A percentile compares a stretch with the other conserved stretches of the same genome.
These are phyloP conservation scores for Trichosurus vulpecula DNA, from an alignment of 2,797 vertebrate species.

Conservation along the genomic window DNA sequence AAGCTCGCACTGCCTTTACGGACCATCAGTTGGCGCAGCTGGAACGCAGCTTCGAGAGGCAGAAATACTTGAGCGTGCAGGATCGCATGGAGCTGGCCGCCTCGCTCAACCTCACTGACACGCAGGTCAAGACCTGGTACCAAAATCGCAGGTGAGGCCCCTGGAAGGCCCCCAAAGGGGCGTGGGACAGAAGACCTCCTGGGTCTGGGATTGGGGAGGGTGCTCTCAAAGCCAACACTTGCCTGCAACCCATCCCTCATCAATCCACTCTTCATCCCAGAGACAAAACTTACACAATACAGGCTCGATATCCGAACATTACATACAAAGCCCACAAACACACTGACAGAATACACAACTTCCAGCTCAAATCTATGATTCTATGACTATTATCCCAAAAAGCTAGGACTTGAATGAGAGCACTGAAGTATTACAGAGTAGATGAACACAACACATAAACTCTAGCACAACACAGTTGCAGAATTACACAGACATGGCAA, in stretches of 20 bases:
- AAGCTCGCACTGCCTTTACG: slow-evolving; percentile 98
- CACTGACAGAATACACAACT: background rate
- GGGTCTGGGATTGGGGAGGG: background rate
- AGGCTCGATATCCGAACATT: background rate
- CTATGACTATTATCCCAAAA: background rate
- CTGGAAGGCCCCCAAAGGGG: background rate
- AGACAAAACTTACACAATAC: background rate
- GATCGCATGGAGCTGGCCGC: slow-evolving; percentile 99
- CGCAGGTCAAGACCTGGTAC: slow-evolving; percentile 99
- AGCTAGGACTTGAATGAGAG: background rate
- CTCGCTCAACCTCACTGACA: slow-evolving; percentile 98
- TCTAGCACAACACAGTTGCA: background rate
- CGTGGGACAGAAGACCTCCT: background rate
- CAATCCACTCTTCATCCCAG: background rate
- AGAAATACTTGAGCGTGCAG: slow-evolving; percentile 98
- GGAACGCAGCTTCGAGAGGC: slow-evolving; percentile 98
- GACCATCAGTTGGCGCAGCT: slow-evolving; percentile 98
- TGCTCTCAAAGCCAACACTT: background rate
- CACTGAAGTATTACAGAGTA: background rate
- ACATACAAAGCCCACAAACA: background rate
- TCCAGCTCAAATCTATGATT: background rate
- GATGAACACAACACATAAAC: background rate
- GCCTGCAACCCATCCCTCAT: background rate
- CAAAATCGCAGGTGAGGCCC: slow-evolving; percentile 95
- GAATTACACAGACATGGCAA: background rate